Evolutionary conservation across 2,888 invertebrate species (phyloP).

Genomic region (Stramonita haemastoma): DNA sequence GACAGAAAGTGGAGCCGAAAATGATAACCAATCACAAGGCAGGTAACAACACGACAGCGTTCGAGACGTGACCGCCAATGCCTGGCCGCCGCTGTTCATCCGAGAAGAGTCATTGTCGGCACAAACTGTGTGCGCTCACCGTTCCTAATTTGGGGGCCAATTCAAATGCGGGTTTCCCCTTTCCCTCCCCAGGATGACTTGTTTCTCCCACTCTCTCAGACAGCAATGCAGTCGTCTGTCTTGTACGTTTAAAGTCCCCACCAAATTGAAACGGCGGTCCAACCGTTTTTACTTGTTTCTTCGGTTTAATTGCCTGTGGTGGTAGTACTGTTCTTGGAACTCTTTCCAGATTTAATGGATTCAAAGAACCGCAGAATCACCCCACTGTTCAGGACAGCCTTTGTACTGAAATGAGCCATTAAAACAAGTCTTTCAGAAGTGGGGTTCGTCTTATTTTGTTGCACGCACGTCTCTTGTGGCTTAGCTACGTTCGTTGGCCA

Average conservation of each 20-base stretch:
- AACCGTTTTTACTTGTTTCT: not conserved
- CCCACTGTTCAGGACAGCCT: not conserved
- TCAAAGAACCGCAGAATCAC: not conserved
- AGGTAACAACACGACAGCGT: slow-evolving; percentile 18
- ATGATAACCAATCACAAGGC: slow-evolving; percentile 32
- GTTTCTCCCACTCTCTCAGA: not conserved
- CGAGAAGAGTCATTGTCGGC: not conserved
- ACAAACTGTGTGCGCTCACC: not conserved
- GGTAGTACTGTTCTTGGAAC: not conserved
- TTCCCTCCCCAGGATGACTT: not conserved
- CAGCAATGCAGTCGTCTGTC: slow-evolving; percentile 16
- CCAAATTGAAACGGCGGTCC: not conserved
- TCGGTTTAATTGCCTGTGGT: not conserved
- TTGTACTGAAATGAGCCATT: not conserved
- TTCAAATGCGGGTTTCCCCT: not conserved
- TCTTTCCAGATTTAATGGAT: not conserved
- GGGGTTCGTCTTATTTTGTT: too few relatives aligned
- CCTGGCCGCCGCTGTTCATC: not conserved
- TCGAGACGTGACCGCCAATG: slow-evolving; percentile 34
- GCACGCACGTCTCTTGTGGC: too few relatives aligned
- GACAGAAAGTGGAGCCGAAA: slow-evolving; percentile 30
- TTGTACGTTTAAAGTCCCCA: slow-evolving; percentile 15
- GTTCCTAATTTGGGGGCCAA: slow-evolving; percentile 9
- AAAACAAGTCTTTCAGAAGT: not conserved
- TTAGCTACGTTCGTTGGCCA: not conserved